Evolutionary conservation across 1,140 invertebrate species (phyloP).

Genomic region (Anagrus nilaparvatae): DNA sequence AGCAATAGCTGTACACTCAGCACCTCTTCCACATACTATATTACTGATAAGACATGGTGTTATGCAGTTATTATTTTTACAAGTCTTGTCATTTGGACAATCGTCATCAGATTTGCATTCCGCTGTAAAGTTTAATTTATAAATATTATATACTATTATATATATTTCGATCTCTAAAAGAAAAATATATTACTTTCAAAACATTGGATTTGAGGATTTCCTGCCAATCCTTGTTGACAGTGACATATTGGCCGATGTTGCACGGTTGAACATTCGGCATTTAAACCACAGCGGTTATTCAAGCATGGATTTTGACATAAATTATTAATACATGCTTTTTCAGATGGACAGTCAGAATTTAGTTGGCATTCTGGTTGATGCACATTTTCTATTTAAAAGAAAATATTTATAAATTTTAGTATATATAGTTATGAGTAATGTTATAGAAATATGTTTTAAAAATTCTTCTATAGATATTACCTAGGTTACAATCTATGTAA

Average conservation of each 20-base stretch:
- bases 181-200: constrained; percentile 59
- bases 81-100: constrained; percentile 78
- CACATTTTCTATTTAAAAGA: constrained; percentile 34
- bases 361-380: constrained; percentile 54
- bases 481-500: constrained; percentile 64
- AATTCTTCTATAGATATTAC: constrained; percentile 36
- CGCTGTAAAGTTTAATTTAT: constrained; percentile 44
- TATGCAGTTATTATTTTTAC: constrained; percentile 65
- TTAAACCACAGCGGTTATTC: constrained; percentile 65
- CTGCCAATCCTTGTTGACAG: constrained; percentile 74
- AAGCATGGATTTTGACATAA: constrained; percentile 73
- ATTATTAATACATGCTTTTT: constrained; percentile 67
- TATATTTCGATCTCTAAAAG: not conserved
- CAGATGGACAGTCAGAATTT: constrained; percentile 61
- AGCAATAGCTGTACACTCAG: constrained; percentile 61
- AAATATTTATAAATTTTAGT: constrained; percentile 15
- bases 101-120: constrained; percentile 73
- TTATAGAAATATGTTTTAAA: constrained; percentile 7
- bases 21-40: constrained; percentile 63
- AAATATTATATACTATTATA: not conserved
- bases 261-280: constrained; percentile 63
- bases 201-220: constrained; percentile 75
- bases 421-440: constrained; percentile 13
- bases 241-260: constrained; percentile 68
- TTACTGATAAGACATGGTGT: constrained; percentile 60